A percentile compares a stretch with the other conserved stretches of the same genome.
phyloP scores from a whole-genome alignment of 2,113 vertebrate species.

The Notothenia rossii region DNA sequence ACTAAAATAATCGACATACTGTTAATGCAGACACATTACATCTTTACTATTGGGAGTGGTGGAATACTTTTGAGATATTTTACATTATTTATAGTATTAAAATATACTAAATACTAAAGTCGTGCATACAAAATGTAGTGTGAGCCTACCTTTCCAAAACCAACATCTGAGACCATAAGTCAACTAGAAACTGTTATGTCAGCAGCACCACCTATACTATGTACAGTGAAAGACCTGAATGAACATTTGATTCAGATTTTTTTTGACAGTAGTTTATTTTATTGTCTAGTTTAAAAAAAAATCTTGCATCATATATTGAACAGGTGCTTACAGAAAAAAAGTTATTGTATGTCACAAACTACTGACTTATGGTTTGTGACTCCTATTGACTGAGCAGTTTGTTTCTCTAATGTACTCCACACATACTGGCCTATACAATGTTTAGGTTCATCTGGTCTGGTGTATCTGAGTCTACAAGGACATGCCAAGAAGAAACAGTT shows the following conservation, averaged over 20 bases:
- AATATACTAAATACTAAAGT: neutral
- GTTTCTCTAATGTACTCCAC: too few relatives aligned
- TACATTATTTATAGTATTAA: neutral
- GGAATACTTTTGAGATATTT: neutral
- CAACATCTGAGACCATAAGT: neutral
- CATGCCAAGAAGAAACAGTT: too few relatives aligned
- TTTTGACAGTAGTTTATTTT: neutral
- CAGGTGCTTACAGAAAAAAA: neutral
- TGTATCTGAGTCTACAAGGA: too few relatives aligned
- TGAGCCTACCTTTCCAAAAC: too few relatives aligned
- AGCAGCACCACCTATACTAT: conserved; percentile 37
- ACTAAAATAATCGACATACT: too few relatives aligned
- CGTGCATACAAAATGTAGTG: too few relatives aligned
- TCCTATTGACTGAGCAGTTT: neutral
- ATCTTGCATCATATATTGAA: neutral
- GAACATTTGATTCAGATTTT: too few relatives aligned
- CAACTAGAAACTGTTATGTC: neutral
- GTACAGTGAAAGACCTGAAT: neutral
- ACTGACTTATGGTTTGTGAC: neutral
- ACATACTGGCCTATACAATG: too few relatives aligned
- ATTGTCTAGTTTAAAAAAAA: neutral
- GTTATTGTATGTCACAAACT: neutral
- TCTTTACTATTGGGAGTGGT: neutral
- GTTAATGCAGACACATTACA: too few relatives aligned
- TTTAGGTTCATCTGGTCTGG: too few relatives aligned